Evolutionary conservation across 2,888 invertebrate genomes (phyloP).

Genomic region (Drosophila lacicola): DNA sequence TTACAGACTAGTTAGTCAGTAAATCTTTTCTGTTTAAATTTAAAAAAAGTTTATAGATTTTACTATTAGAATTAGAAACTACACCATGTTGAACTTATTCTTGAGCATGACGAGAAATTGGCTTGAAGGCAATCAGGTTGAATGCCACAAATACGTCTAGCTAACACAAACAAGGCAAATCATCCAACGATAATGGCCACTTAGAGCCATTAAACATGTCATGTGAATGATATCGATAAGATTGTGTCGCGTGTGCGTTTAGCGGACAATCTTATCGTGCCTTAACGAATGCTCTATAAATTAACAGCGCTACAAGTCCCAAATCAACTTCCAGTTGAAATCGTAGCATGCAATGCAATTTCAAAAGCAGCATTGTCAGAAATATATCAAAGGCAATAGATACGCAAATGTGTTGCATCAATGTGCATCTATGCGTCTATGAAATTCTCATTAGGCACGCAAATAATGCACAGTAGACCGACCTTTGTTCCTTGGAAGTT

Average conservation of each 20-base stretch:
- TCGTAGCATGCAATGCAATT: conserved; percentile 9
- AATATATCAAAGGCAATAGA: conserved; percentile 1
- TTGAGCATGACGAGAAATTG: not conserved
- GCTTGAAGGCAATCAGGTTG: not conserved
- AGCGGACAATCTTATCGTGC: conserved; percentile 41
- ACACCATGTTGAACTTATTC: not conserved
- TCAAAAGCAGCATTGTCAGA: conserved; percentile 1
- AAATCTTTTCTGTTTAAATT: no score
- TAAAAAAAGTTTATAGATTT: no score
- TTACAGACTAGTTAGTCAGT: no score
- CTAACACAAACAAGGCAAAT: conserved; percentile 45
- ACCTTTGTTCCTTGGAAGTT: conserved; percentile 5
- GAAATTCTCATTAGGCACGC: conserved; percentile 62
- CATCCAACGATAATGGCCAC: conserved; percentile 39
- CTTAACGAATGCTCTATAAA: conserved; percentile 21
- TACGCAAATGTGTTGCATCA: conserved; percentile 25
- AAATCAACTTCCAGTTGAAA: not conserved
- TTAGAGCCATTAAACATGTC: conserved; percentile 42
- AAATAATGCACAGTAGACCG: conserved; percentile 65
- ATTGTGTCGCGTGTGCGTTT: conserved; percentile 30
- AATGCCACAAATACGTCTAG: conserved; percentile 1
- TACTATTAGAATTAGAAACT: not conserved
- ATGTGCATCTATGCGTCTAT: conserved; percentile 59
- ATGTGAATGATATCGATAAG: conserved; percentile 45
- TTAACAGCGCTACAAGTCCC: not conserved